Evolutionary conservation across 1,140 invertebrate genomes (phyloP).

Genomic region (Trichonephila clavipes): DNA sequence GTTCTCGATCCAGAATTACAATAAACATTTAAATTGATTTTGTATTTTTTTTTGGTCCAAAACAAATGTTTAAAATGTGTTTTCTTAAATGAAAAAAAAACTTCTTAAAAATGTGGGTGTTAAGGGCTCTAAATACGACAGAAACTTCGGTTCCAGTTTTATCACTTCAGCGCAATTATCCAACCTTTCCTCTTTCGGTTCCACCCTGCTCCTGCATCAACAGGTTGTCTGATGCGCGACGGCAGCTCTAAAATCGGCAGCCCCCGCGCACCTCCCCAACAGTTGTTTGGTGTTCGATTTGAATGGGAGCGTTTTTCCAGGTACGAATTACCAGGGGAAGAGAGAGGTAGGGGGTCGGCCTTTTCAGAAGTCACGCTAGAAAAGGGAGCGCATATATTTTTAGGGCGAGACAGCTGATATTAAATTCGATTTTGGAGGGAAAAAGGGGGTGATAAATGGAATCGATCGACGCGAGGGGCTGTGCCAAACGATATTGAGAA

Average conservation of each 20-base stretch:
- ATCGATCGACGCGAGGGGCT: background rate
- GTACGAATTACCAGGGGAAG: background rate
- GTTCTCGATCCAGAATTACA: too few relatives aligned
- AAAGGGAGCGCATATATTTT: slow-evolving; percentile 7
- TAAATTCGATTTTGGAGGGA: background rate
- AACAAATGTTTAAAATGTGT: too few relatives aligned
- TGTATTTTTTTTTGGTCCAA: too few relatives aligned
- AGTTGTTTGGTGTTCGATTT: background rate
- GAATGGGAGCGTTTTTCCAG: slow-evolving; percentile 2
- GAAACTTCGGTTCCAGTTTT: too few relatives aligned
- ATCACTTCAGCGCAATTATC: too few relatives aligned
- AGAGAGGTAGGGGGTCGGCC: background rate
- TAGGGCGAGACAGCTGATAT: background rate
- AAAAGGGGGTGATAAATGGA: background rate
- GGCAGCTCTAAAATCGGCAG: background rate
- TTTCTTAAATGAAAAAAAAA: too few relatives aligned
- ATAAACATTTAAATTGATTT: too few relatives aligned
- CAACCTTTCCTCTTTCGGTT: background rate
- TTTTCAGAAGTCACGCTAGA: background rate
- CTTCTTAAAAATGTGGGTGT: too few relatives aligned
- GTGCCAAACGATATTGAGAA: background rate
- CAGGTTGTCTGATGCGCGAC: background rate
- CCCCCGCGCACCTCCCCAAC: background rate
- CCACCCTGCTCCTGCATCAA: background rate
- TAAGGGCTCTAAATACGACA: too few relatives aligned